Evolutionary conservation across 2,113 vertebrate species (phyloP).

Genomic region (Camelus dromedarius): DNA sequence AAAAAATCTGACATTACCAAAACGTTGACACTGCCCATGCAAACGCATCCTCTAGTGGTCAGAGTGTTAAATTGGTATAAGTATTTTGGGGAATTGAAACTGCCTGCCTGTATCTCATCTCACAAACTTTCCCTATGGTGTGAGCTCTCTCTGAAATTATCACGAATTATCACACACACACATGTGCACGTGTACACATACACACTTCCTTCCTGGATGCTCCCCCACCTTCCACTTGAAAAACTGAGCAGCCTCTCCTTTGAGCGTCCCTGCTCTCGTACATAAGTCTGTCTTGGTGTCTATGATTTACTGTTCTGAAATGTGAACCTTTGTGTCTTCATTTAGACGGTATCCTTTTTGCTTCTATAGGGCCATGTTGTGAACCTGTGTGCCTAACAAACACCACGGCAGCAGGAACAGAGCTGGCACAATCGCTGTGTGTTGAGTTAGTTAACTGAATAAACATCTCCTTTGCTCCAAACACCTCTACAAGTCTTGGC

Average conservation of each 20-base stretch:
- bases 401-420: neutral
- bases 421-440: neutral
- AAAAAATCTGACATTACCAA: neutral
- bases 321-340: neutral
- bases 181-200: too few species aligned
- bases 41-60: neutral
- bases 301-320: neutral
- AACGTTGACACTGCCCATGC: neutral
- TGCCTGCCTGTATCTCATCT: neutral
- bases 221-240: too few species aligned
- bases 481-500: neutral
- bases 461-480: constrained; percentile 31
- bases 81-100: neutral
- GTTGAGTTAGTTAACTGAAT: constrained; percentile 1
- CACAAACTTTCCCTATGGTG: neutral
- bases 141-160: neutral
- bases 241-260: too few species aligned
- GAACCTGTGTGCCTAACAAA: neutral
- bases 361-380: neutral
- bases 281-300: neutral
- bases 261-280: neutral
- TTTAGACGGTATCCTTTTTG: neutral
- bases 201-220: neutral
- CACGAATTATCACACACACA: neutral
- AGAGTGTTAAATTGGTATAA: neutral